phyloP scores from a whole-genome alignment of 2,797 vertebrate genomes.

The Phoebastria nigripes region DNA sequence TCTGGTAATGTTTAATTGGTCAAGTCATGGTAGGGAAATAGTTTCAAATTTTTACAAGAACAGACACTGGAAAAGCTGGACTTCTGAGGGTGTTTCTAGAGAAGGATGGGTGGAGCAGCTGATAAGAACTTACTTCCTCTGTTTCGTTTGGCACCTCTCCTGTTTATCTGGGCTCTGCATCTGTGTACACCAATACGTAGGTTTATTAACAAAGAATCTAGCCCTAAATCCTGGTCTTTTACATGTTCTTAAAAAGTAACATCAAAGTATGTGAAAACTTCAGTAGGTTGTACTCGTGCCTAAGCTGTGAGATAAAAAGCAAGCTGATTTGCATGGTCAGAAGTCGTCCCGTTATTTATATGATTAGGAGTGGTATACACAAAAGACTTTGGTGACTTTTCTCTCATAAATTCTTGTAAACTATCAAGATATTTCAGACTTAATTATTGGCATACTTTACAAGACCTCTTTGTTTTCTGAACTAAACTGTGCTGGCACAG shows the following conservation, averaged over 20 bases:
- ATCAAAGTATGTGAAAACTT: neutral
- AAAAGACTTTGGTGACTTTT: neutral
- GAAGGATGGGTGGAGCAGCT: neutral
- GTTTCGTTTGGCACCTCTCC: neutral
- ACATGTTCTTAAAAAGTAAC: neutral
- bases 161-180: neutral
- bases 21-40: neutral
- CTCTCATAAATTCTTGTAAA: neutral
- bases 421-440: neutral
- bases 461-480: constrained; percentile 3
- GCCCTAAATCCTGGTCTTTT: neutral
- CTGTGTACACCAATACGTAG: rapidly evolving
- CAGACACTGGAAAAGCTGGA: neutral
- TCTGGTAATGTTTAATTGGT: neutral
- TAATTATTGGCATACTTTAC: neutral
- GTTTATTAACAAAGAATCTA: neutral
- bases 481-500: neutral
- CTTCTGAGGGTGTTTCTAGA: neutral
- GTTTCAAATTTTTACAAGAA: neutral
- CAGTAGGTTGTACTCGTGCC: neutral
- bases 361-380: neutral
- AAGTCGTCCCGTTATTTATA: neutral
- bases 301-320: neutral
- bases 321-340: neutral
- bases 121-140: neutral